These are phyloP conservation scores for Latrodectus hesperus DNA, from an alignment of 2,888 invertebrate genomes.

Conservation along the genomic window DNA sequence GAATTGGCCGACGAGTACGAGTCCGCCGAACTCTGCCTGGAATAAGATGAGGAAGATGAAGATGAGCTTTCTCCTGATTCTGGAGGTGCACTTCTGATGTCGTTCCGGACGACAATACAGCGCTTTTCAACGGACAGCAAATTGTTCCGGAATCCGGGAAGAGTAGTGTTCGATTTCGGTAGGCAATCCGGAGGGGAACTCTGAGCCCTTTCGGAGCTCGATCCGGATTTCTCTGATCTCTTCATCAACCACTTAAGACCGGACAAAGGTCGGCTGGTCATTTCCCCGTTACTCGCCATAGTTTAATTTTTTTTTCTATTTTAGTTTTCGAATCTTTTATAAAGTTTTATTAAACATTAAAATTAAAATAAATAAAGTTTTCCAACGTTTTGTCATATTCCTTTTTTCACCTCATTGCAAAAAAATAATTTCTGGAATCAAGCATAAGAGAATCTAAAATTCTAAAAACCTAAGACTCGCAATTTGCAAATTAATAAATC, in stretches of 20 bases:
- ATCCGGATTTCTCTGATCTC: constrained; percentile 23
- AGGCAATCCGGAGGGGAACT: not conserved
- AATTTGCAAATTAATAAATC: too few species aligned
- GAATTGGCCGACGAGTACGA: constrained; percentile 44
- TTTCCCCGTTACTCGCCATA: constrained; percentile 57
- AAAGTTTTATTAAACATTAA: not conserved
- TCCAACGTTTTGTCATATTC: not conserved
- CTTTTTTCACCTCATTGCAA: not conserved
- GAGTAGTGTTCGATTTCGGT: constrained; percentile 43
- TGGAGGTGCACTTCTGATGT: constrained; percentile 32
- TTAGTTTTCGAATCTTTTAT: not conserved
- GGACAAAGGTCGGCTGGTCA: constrained; percentile 18
- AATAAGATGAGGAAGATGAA: constrained; percentile 8
- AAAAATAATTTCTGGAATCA: not conserved
- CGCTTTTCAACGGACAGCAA: constrained; percentile 21
- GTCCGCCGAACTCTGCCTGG: constrained; percentile 66
- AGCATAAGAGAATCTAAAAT: not conserved
- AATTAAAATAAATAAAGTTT: not conserved
- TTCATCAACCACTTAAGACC: constrained; percentile 48
- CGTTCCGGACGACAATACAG: constrained; percentile 45
- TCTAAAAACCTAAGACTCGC: not conserved
- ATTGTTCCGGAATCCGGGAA: constrained; percentile 58
- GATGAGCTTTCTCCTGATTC: constrained; percentile 46
- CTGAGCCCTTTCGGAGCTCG: not conserved
- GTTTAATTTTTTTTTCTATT: not conserved